Conservation (phyloP, 2,888 invertebrate species). For the Hymenopus coronatus region DNA sequence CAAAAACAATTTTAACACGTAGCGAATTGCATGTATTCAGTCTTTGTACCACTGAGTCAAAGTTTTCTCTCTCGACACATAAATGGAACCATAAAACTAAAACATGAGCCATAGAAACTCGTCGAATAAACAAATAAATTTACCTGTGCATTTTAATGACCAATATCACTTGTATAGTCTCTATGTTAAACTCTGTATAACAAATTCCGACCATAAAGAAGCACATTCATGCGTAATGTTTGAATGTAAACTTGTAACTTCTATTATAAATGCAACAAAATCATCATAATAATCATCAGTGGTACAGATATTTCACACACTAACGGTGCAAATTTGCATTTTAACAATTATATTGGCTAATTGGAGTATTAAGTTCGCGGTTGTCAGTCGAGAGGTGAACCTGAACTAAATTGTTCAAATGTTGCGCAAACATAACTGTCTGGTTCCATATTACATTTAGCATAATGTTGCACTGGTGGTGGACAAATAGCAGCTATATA, state of each 20-base stretch:
- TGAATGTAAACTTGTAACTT: neutral
- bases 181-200: neutral
- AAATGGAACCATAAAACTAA: too few relatives aligned
- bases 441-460: neutral
- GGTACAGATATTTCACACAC: neutral
- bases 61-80: too few relatives aligned
- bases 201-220: neutral
- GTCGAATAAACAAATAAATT: too few relatives aligned
- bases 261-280: neutral
- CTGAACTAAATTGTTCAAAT: neutral
- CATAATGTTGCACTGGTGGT: neutral
- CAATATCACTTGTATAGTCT: too few relatives aligned
- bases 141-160: too few relatives aligned
- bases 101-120: too few relatives aligned
- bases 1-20: too few relatives aligned
- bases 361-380: neutral
- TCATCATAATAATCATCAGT: neutral
- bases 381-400: neutral
- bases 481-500: neutral
- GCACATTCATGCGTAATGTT: neutral
- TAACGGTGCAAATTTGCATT: neutral
- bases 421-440: neutral
- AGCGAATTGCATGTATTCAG: too few relatives aligned
- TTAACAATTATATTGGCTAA: neutral
- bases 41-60: too few relatives aligned